A percentile compares a stretch with the other conserved stretches of the same genome.
Evolutionary conservation across 1,140 invertebrate genomes (phyloP).

Genomic region (Littorina saxatilis): DNA sequence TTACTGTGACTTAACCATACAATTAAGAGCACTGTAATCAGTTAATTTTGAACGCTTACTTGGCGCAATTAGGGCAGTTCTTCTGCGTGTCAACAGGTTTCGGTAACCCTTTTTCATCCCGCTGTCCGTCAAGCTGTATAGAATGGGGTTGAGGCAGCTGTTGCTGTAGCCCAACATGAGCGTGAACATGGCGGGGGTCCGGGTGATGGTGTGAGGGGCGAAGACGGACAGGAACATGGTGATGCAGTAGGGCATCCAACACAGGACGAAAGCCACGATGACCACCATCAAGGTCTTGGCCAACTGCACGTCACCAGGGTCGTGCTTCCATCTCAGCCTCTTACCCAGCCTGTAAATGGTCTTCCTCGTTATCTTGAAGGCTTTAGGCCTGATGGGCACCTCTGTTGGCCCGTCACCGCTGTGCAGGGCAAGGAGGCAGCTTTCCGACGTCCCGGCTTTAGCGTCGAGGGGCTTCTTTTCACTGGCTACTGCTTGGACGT

Average conservation of each 20-base stretch:
- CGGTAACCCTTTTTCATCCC: conserved; percentile 59
- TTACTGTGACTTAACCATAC: too few relatives aligned
- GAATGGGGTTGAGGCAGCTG: conserved; percentile 67
- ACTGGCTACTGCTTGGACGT: too few relatives aligned
- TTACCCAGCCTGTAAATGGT: too few relatives aligned
- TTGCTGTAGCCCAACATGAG: conserved; percentile 67
- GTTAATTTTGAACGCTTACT: too few relatives aligned
- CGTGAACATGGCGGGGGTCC: conserved; percentile 60
- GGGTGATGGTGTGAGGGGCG: conserved; percentile 31
- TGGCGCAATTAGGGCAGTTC: too few relatives aligned
- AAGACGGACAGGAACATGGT: conserved; percentile 68
- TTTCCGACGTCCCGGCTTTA: too few relatives aligned
- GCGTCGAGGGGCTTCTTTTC: too few relatives aligned
- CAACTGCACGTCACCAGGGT: conserved; percentile 63
- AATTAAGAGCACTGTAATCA: too few relatives aligned
- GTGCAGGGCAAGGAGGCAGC: too few relatives aligned
- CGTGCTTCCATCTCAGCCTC: too few relatives aligned
- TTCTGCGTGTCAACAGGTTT: conserved; percentile 49
- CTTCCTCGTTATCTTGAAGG: too few relatives aligned
- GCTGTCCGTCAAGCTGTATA: conserved; percentile 68
- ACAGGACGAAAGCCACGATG: conserved; percentile 64
- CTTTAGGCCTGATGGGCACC: conserved; percentile 28
- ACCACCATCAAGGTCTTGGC: conserved; percentile 57
- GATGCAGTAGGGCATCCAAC: conserved; percentile 70
- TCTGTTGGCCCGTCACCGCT: neutral